Base-by-base conservation (phyloP, 2,113 vertebrate genomes). In the Takifugu flavidus region DNA sequence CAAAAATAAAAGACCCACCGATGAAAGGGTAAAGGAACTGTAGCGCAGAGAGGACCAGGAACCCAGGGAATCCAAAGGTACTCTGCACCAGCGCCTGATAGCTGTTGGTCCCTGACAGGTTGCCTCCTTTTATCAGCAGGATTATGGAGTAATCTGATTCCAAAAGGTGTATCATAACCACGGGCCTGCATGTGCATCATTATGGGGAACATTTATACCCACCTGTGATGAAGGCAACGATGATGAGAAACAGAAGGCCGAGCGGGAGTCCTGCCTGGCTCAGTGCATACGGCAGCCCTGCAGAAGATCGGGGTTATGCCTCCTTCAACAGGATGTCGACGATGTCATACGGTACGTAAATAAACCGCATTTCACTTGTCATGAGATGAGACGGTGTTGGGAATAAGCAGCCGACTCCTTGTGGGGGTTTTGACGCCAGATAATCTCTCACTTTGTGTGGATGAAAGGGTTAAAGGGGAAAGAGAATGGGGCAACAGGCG, bases 1-100 rank as follows among this genome's bases (percentile, higher is more conserved):
- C 15, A 20, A 49, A 49, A 47, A n/a, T 20, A 43, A 56, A 34
- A 10, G 34, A 77, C 91, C 90, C 92, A 98, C 96, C 96, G 78
- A 98, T 95, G 75, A 98, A 98, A 60, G 97, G 96, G 84, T 98
- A 98, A 44, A 97, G 87, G 82, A 99, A 99, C 60, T 98, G 97
- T 45, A 98, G 91, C 60, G 50, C 64, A 59, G 96, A 98, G 55
- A 98, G 86, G 70, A 96, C 81, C 46, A 95, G 29, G 77, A 95
- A 96, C 60, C 96, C 97, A 49, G 88, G 82, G 62, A 93, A 88
- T 58, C 97, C 96, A 1, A 96, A 98, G 0, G 94, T 90, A 88
- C 88, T 93, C 63, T 77, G 91, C 54, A 98, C 95, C 77, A 99
- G 88, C 5, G 94, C 91, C 79, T 98, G 97, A 83, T 99, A 99